Evolutionary conservation across 2,113 vertebrate genomes (phyloP).

Genomic region (Potamarius usumacintae): DNA sequence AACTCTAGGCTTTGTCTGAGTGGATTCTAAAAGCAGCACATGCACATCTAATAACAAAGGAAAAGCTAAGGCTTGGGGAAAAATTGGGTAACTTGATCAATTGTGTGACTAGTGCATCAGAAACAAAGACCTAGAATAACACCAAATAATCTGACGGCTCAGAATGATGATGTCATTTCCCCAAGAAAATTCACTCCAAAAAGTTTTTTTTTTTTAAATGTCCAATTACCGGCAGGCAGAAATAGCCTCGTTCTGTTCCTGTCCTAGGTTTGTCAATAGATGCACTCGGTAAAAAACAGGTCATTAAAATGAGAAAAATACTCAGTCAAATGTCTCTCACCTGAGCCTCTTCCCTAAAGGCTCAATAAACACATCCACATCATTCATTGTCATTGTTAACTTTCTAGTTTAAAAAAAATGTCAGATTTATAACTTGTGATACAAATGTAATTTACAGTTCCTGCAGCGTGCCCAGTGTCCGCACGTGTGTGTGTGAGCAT

Average conservation of each 20-base stretch:
- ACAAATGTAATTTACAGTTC: neutral
- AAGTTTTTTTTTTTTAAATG: slow-evolving; percentile 23
- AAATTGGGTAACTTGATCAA: neutral
- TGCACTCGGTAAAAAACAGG: slow-evolving; percentile 20
- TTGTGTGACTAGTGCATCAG: slow-evolving; percentile 23
- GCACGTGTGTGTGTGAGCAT: neutral
- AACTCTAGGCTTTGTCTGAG: neutral
- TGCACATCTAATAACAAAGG: neutral
- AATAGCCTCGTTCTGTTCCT: slow-evolving; percentile 42
- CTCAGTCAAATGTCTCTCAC: slow-evolving; percentile 20
- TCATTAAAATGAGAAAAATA: slow-evolving; percentile 44
- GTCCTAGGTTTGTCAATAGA: slow-evolving; percentile 42
- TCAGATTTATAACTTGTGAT: neutral
- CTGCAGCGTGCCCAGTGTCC: neutral
- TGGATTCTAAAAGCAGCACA: neutral
- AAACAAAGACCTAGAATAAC: slow-evolving; percentile 28
- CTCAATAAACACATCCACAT: slow-evolving; percentile 6
- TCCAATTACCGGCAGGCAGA: slow-evolving; percentile 49
- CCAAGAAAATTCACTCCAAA: slow-evolving; percentile 3
- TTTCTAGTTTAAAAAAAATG: neutral
- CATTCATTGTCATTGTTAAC: neutral
- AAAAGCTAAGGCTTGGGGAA: slow-evolving; percentile 6
- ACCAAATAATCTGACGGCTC: slow-evolving; percentile 7
- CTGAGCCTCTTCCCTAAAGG: neutral
- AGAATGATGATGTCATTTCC: slow-evolving; percentile 39